Evolutionary conservation across 2,113 vertebrate genomes (phyloP), one percentile per base, ranked within the genome.

Genomic region (Pelecanus crispus): DNA sequence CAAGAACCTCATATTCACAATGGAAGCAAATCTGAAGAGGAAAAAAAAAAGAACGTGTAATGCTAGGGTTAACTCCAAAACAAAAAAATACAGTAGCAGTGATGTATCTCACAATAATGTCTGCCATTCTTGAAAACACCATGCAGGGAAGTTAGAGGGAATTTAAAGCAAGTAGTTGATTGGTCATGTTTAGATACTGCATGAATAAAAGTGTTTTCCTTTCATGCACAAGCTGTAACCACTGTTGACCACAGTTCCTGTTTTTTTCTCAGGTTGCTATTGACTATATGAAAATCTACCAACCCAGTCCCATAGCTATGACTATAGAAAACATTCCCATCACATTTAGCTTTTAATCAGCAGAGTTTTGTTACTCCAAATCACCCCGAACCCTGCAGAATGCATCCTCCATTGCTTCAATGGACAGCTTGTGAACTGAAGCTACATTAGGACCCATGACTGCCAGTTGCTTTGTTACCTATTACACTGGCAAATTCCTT

Each of bases 191-290:
- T 56, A 52, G 11, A 15, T 42, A 13, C 31, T 28, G 25, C 17
- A 18, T 31, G 16, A 73, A 63, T 32, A 32, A 34, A 59, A 44
- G 4, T 26, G 18, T 21, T 86, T 61, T 91, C 5, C 6, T 90
- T 80, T 65, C 53, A 29, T 0, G 0, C 2, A 5, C 7, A 68
- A 59, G 1, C 5, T 62, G 6, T 24, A 38, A 45, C 7, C 0
- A 0, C 32, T 59, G 29, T 44, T 38, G 47, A 32, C 17, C 1
- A 4, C 28, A 86, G n/a, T 81, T 63, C 40, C 16, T 86, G 17
- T 2, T 61, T 87, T 88, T 79, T 14, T 4, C 13, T 82, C 7
- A 9, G 8, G 11, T 88, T 92, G 9, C 5, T 44, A 3, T 38
- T 20, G 13, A 2, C 53, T 82, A 50, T 34, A 47, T 1, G 6